Conservation (phyloP, 2,888 invertebrate species). For the Drosophila prolongata region DNA sequence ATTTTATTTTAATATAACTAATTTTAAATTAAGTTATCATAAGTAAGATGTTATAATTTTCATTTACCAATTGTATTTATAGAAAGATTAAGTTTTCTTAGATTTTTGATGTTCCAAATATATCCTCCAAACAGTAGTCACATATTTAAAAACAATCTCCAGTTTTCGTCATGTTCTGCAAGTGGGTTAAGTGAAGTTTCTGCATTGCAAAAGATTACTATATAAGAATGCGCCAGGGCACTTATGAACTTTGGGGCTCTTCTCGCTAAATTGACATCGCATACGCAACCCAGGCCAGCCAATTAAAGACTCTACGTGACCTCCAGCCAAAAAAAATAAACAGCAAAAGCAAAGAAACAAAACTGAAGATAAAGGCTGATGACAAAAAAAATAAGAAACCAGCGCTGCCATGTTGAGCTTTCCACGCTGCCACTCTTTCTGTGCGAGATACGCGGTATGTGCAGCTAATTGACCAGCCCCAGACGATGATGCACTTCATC, state of each 20-base stretch:
- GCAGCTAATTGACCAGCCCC: conserved; percentile 74
- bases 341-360: not conserved
- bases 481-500: conserved; percentile 71
- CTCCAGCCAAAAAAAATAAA: conserved; percentile 38
- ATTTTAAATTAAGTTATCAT: no score
- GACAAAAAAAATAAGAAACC: conserved; percentile 23
- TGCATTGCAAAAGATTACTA: conserved; percentile 16
- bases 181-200: conserved; percentile 26
- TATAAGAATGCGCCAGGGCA: conserved; percentile 37
- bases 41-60: not conserved
- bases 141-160: not conserved
- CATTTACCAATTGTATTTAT: no score
- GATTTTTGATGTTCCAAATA: not conserved
- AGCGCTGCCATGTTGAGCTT: conserved; percentile 54
- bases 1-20: no score
- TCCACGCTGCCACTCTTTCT: conserved; percentile 57
- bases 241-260: conserved; percentile 54
- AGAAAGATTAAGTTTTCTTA: no score
- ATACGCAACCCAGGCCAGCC: conserved; percentile 50
- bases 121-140: not conserved
- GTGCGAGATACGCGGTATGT: conserved; percentile 56
- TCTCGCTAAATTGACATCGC: conserved; percentile 52
- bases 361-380: conserved; percentile 15
- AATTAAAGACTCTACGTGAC: conserved; percentile 66
- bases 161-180: conserved; percentile 15